Evolutionary conservation across 2,888 invertebrate species (phyloP).

Genomic region (Tinea trinotella): DNA sequence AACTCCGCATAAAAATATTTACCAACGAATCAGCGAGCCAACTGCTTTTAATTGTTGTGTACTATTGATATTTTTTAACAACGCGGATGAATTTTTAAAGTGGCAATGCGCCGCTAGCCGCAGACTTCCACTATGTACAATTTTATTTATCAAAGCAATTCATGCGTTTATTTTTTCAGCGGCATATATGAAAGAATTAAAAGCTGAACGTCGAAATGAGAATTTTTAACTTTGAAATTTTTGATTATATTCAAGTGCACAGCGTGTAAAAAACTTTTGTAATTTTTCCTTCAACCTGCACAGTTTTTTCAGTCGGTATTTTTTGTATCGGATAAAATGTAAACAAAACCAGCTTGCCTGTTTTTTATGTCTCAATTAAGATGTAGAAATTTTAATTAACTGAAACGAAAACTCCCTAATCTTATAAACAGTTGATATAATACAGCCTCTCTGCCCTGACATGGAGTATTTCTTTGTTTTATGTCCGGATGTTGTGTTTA

Average conservation of each 20-base stretch:
- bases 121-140: not conserved
- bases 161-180: not conserved
- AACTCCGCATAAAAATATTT: slow-evolving; percentile 45
- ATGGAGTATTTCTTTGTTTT: not conserved
- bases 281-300: not conserved
- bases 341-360: not conserved
- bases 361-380: slow-evolving; percentile 2
- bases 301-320: not conserved
- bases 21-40: slow-evolving; percentile 35
- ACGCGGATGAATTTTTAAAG: slow-evolving; percentile 16
- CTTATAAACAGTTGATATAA: slow-evolving; percentile 9
- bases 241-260: slow-evolving; percentile 7
- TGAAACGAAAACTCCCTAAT: slow-evolving; percentile 9
- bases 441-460: not conserved
- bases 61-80: slow-evolving; percentile 19
- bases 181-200: slow-evolving; percentile 1
- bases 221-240: not conserved
- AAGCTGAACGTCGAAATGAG: not conserved
- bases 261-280: not conserved
- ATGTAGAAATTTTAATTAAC: slow-evolving; percentile 10
- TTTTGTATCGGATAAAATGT: slow-evolving; percentile 5
- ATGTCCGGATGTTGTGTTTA: not conserved
- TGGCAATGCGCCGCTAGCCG: not conserved
- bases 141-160: slow-evolving; percentile 6
- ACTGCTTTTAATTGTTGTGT: slow-evolving; percentile 52